phyloP scores from a whole-genome alignment of 64 coral and sea anemone genomes.

The Montipora efflorescens region DNA sequence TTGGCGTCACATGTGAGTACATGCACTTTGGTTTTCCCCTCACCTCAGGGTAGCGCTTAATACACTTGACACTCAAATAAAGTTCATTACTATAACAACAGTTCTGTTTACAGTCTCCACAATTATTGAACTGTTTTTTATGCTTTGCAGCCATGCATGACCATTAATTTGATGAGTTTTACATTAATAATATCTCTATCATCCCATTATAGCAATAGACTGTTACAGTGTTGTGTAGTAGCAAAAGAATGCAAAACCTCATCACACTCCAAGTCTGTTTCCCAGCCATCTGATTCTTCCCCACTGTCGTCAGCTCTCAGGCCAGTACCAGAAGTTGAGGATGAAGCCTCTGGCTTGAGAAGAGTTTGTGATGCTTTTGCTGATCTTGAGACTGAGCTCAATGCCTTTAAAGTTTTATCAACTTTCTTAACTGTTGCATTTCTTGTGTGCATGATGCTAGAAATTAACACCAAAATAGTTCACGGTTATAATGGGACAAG shows the following conservation, averaged over 20 bases:
- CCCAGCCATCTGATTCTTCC: constrained; percentile 81
- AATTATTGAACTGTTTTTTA: too few relatives aligned
- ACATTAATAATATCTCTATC: neutral
- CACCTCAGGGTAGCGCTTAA: too few relatives aligned
- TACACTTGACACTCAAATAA: too few relatives aligned
- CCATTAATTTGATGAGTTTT: neutral
- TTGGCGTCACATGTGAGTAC: too few relatives aligned
- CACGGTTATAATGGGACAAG: neutral
- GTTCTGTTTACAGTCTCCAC: too few relatives aligned
- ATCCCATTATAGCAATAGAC: neutral
- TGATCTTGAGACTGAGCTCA: constrained; percentile 44
- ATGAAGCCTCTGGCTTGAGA: neutral
- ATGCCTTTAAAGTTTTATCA: constrained; percentile 82
- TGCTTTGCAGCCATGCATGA: too few relatives aligned
- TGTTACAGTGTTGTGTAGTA: neutral
- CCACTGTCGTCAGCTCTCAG: constrained; percentile 30
- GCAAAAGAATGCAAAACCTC: constrained; percentile 9
- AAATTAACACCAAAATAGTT: neutral
- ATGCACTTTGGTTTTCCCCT: too few relatives aligned
- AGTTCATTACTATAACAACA: too few relatives aligned
- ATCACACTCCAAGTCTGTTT: constrained; percentile 89
- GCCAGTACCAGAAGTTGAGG: neutral
- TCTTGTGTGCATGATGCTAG: constrained; percentile 22
- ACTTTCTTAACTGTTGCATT: constrained; percentile 75
- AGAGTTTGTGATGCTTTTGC: neutral